These are phyloP conservation scores for Corvus cornix DNA, from an alignment of 2,113 vertebrate genomes.

Conservation along the genomic window DNA sequence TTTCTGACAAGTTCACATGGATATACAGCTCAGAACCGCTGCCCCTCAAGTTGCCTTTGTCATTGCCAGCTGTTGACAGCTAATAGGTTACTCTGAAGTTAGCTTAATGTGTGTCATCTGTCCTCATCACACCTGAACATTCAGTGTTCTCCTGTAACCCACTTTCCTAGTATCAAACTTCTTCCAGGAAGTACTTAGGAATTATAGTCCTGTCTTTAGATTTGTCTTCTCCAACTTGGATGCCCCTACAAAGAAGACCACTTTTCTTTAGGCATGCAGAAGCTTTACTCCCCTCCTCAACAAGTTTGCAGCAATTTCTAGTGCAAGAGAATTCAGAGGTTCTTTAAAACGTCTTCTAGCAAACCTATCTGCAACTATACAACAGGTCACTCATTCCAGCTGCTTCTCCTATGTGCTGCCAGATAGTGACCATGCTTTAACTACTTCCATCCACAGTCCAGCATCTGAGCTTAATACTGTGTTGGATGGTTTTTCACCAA, in stretches of 20 bases:
- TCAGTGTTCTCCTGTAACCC: background rate
- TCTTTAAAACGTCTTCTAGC: background rate
- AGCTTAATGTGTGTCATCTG: background rate
- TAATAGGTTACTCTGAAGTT: background rate
- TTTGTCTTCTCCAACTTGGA: background rate
- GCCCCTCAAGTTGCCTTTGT: background rate
- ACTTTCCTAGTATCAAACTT: background rate
- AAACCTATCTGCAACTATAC: background rate
- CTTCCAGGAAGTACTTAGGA: background rate
- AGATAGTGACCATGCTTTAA: accelerated
- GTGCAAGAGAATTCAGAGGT: background rate
- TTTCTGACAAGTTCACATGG: background rate
- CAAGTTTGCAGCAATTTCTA: background rate
- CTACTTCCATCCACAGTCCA: background rate
- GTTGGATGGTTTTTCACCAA: background rate
- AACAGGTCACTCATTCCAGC: background rate
- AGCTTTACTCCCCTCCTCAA: background rate
- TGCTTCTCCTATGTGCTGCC: background rate
- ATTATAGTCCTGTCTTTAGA: background rate
- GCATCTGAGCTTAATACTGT: background rate
- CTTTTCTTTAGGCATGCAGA: background rate
- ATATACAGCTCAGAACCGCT: background rate
- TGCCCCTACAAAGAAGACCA: background rate
- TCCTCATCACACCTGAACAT: background rate
- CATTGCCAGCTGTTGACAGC: background rate